Evolutionary conservation across 2,113 vertebrate genomes (phyloP), one percentile per base, ranked within the genome.

Genomic region (Burhinus bistriatus): DNA sequence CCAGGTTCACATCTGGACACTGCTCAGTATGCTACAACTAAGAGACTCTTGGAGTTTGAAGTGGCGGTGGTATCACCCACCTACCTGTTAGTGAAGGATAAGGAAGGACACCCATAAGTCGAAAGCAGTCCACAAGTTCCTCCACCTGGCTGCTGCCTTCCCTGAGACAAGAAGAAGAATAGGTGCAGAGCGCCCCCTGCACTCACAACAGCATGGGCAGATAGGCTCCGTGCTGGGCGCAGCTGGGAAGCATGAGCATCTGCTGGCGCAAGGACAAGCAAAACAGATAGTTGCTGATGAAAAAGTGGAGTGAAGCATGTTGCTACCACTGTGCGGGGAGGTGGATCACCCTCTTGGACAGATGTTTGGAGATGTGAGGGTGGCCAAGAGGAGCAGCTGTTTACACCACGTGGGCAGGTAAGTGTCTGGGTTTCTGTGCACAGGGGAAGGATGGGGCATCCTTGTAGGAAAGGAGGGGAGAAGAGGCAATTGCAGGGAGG

Each of bases 331-430:
- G 34, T 27, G 54, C 4, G 0, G 45, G 34, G 54, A 77, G n/a
- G 15, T 42, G 22, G n/a, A 29, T 54, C 12, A 5, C 25, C 61
- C 4, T 1, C 47, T 85, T 77, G 36, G 65, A 40, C 23, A 90
- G 70, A 9, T 42, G 45, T 68, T 49, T 44, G 70, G 44, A 51
- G 25, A 13, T 29, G 42, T 68, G 47, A 27, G 71, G 51, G 18
- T 30, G 16, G 42, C 14, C 61, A 62, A 93, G 34, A 90, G 55
- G 25, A 93, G 27, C 72, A 73, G 75, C 47, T 70, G 20, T 70
- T 40, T 47, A 18, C 21, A 83, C 21, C 38, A 22, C 1, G 0
- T 0, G 4, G 27, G 6, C 34, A 77, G 49, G 38, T 5, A 20
- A 40, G 8, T 57, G 30, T 65, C 30, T 54, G 26, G 21, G 54